Percentiles rank a stretch among this genome's conserved stretches.
Evolutionary conservation across 2,797 vertebrate genomes (phyloP).

Genomic region (Dallia pectoralis): DNA sequence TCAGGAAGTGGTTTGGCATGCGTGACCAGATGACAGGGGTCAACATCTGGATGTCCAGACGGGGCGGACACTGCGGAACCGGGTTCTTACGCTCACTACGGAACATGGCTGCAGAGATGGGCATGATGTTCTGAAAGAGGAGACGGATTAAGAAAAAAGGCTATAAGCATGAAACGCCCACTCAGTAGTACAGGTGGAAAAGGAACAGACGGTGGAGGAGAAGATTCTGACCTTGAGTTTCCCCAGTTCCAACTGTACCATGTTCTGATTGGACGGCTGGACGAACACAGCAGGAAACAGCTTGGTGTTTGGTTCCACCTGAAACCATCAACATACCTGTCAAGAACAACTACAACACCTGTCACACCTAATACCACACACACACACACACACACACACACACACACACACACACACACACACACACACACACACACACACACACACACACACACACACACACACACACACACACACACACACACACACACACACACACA

Average conservation of each 20-base stretch:
- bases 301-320: constrained; percentile 98
- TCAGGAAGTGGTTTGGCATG: constrained; percentile 88
- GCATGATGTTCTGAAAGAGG: constrained; percentile 90
- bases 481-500: neutral
- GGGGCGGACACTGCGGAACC: constrained; percentile 87
- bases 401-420: neutral
- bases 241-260: constrained; percentile 89
- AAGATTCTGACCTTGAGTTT: constrained; percentile 84
- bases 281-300: constrained; percentile 88
- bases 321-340: constrained; percentile 17
- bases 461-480: neutral
- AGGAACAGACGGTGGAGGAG: neutral
- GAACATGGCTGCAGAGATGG: constrained; percentile 95
- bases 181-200: neutral
- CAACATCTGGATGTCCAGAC: constrained; percentile 85
- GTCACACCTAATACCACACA: neutral
- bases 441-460: neutral
- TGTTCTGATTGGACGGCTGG: constrained; percentile 84
- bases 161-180: neutral
- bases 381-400: neutral
- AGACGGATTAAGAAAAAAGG: neutral
- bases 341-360: neutral
- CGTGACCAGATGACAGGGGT: constrained; percentile 92
- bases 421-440: neutral
- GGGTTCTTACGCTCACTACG: constrained; percentile 89